These are phyloP conservation scores for Dermochelys coriacea DNA, from an alignment of 2,797 vertebrate species.

Conservation along the genomic window DNA sequence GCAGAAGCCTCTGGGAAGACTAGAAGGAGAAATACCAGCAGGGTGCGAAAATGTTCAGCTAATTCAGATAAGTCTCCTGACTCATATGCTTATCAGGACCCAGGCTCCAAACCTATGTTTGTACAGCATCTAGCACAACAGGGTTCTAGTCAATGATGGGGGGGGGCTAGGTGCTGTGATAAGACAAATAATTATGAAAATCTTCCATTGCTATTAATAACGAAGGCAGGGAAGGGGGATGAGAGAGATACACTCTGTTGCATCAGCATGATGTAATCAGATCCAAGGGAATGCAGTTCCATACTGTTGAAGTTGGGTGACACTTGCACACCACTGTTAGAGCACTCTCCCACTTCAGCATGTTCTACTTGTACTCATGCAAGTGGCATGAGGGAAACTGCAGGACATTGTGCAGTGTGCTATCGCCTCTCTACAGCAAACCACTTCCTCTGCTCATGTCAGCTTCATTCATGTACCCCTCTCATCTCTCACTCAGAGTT, in stretches of 20 bases:
- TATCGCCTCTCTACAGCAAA: not conserved
- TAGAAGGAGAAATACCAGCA: not conserved
- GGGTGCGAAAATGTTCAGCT: not conserved
- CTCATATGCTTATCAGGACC: not conserved
- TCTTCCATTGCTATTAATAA: not conserved
- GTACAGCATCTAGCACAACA: not conserved
- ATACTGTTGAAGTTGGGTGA: rapidly evolving
- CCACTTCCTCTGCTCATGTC: not conserved
- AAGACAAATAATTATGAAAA: not conserved
- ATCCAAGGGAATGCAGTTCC: not conserved
- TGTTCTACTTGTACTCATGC: not conserved
- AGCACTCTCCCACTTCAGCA: rapidly evolving
- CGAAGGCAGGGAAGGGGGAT: not conserved
- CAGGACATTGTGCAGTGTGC: not conserved
- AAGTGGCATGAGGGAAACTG: not conserved
- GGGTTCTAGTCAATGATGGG: not conserved
- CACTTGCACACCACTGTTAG: not conserved
- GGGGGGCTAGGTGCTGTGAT: not conserved
- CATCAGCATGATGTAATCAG: not conserved
- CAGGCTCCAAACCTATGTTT: not conserved
- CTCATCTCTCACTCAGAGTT: not conserved
- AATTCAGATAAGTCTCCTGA: not conserved
- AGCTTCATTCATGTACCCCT: rapidly evolving
- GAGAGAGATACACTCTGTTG: not conserved
- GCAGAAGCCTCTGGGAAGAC: not conserved